Evolutionary conservation across 37 sponge, comb jelly and placozoan genomes (phyloP), one percentile per base, ranked within the genome.

Genomic region (Crambe crambe): DNA sequence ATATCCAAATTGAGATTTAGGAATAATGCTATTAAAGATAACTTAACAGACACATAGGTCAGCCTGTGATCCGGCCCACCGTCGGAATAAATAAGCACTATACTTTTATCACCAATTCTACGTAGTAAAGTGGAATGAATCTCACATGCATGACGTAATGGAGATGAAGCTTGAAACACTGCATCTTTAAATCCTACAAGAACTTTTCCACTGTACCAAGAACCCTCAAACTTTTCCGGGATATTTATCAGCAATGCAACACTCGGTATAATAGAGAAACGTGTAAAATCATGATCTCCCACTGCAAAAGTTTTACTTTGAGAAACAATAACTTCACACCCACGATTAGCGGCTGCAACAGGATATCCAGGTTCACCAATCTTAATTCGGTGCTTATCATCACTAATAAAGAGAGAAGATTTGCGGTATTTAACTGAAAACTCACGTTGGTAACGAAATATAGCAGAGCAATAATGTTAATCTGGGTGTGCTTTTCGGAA

Each of bases 11-110:
- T 47, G 10, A 81, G 72, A 29, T 75, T 81, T 60, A 60, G 17
- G 56, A 87, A 87, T 31, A 87, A 60, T 26, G 76, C 68, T 34
- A 86, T 86, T 5, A 80, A 32, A n/a, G 82, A 54, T 2, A 70
- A 37, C 44, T 81, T 59, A 4, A 78, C 74, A 64, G 83, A 83
- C 5, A 81, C 18, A 43, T 77, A 82, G 6, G 89, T 82, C 3
- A 77, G 60, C 1, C 89, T 27, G 42, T 82, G 89, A 27, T 89
- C 90, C 30, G 90, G 90, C 15, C 85, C 85, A 26, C 89, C 84
- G 78, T 89, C 75, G 1, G 80, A 37, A 65, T 84, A 89, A 30
- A 89, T 27, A 63, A 75, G 69, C 38, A 89, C 59, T 32, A 89
- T 67, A 23, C 76, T 51, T 15, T 60, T 68, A 37, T 37, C 29